Evolutionary conservation across 2,113 vertebrate genomes (phyloP).

Genomic region (Lophura nycthemera): DNA sequence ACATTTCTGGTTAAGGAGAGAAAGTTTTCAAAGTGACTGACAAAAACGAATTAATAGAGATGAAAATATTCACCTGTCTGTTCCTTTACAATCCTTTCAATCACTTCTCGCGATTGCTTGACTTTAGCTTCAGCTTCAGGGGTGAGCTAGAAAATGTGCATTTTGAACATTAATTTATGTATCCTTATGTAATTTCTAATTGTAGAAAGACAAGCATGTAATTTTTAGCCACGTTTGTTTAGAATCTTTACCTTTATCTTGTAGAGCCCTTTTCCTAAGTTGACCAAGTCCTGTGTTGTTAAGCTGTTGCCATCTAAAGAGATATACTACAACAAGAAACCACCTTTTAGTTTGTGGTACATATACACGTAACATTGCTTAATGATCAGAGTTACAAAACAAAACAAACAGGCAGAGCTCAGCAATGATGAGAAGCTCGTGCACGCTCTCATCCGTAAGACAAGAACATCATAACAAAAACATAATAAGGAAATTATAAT

Average conservation of each 20-base stretch:
- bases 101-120: constrained; percentile 88
- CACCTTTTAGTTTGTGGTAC: neutral
- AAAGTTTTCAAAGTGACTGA: neutral
- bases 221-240: neutral
- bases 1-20: neutral
- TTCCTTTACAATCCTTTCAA: constrained; percentile 94
- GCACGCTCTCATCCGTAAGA: neutral
- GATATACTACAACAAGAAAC: constrained; percentile 81
- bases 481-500: neutral
- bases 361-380: neutral
- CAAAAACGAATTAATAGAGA: neutral
- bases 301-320: constrained; percentile 90
- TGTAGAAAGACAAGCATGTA: neutral
- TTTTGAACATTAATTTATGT: neutral
- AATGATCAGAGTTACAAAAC: neutral
- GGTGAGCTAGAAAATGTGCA: constrained; percentile 82
- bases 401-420: neutral
- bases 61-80: constrained; percentile 83
- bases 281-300: constrained; percentile 89
- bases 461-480: neutral
- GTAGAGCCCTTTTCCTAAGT: constrained; percentile 89
- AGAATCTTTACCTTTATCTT: constrained; percentile 91
- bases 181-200: neutral
- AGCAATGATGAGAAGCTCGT: neutral
- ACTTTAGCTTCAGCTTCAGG: constrained; percentile 87